Base-by-base conservation (phyloP, 2,113 vertebrate genomes). In the Glaucidium brasilianum region DNA sequence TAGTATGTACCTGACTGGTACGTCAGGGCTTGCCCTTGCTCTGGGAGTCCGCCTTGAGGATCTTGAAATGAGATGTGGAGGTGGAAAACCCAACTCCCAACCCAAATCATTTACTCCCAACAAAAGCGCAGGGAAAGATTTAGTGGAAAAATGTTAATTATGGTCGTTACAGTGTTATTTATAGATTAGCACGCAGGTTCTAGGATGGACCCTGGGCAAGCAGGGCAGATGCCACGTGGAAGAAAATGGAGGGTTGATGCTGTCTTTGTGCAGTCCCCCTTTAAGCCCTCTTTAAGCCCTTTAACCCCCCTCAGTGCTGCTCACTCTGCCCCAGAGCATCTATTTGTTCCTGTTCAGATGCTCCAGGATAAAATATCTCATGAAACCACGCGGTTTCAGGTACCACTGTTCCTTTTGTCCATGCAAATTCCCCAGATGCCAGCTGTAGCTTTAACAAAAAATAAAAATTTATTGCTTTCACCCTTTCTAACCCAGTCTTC, bases 1-100 rank as follows among this genome's bases (percentile, higher is more conserved):
- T 41, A 41, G 18, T 4, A 25, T 1, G 1, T 15, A 3, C 5
- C 2, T 12, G 20, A 34, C 30, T 4, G 1, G 26, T 19, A 64
- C 22, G 34, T 52, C 39, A 30, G 29, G 30, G 8, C 55, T 68
- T 60, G 60, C 27, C 25, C 52, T 62, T 32, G 41, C 47, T 68
- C 55, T 87, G 74, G 7, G 27, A 39, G 43, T 59, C 43, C 18
- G 16, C 1, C 0, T 13, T 37, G 37, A 73, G 29, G 37, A n/a
- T 47, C 53, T 53, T 64, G n/a, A 66, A 67, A 19, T 22, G 45
- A 14, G 32, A 6, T 3, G 1, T 1, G 1, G n/a, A 60, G 30
- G n/a, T 18, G 30, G n/a, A 66, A 67, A 7, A 67, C 64, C 5
- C 49, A 50, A 50, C 27, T 63, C 58, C 3, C 12, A 43, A 23